A percentile compares a stretch with the other conserved stretches of the same genome.
Conservation (phyloP, 2,888 invertebrate species). For the Hydropsyche betteni region DNA sequence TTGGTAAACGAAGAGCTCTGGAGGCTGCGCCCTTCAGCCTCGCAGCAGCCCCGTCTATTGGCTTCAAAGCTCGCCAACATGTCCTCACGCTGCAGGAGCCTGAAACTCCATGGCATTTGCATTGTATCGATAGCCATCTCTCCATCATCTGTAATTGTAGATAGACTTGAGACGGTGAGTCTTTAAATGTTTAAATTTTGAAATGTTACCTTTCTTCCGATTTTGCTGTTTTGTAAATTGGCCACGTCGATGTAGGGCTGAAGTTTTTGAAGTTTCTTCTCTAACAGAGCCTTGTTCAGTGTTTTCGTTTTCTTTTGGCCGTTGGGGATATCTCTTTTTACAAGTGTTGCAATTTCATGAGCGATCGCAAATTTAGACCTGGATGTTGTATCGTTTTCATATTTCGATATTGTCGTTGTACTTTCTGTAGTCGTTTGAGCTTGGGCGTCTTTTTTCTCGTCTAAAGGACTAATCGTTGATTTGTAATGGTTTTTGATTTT, state of each 20-base stretch:
- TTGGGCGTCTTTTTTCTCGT: conserved; percentile 45
- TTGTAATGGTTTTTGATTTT: conserved; percentile 62
- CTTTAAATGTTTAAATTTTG: not conserved
- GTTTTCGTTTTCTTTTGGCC: conserved; percentile 15
- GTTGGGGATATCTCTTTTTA: conserved; percentile 39
- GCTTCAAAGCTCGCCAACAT: conserved; percentile 80
- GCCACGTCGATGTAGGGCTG: conserved; percentile 72
- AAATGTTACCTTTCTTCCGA: conserved; percentile 74
- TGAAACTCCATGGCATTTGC: conserved; percentile 87
- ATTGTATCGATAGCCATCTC: conserved; percentile 69
- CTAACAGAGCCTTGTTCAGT: conserved; percentile 60
- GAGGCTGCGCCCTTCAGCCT: conserved; percentile 69
- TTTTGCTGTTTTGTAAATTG: conserved; percentile 80
- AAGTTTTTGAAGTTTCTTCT: conserved; percentile 62
- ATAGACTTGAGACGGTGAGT: not conserved
- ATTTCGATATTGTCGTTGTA: not conserved
- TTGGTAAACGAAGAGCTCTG: conserved; percentile 56
- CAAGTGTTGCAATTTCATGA: conserved; percentile 40
- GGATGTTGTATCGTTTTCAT: not conserved
- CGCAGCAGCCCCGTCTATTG: conserved; percentile 65
- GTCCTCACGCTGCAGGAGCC: conserved; percentile 85
- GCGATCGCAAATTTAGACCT: not conserved
- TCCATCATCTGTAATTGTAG: conserved; percentile 67
- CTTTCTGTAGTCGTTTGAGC: not conserved
- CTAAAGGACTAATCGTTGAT: conserved; percentile 54